Evolutionary conservation across 2,888 invertebrate species (phyloP), one percentile per base, ranked within the genome.

Genomic region (Caenorhabditis sinica): DNA sequence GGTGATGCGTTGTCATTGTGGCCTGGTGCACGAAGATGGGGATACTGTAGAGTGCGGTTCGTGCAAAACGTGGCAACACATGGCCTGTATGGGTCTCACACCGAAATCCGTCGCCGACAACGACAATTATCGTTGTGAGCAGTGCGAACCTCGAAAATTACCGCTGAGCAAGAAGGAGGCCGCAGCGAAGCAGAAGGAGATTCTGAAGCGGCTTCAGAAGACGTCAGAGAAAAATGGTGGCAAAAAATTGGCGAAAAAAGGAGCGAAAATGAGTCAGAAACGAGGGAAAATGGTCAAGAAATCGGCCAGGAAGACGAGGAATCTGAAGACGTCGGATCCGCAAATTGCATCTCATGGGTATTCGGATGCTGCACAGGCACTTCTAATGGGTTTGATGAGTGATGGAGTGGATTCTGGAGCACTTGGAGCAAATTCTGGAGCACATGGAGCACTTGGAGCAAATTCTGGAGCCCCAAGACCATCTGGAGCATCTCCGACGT

Each of bases 71-170:
- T 45, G 45, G 33, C 33, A 33, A 33, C 33, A 33, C 33, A 33
- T 33, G 61, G 61, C 20, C 9, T 63, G 53, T 23, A 53, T 53
- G 53, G 53, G 53, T 53, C 53, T 53, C 23, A 23, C 53, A 53
- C n/a, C 20, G 9, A 53, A 53, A 53, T n/a, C 23, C n/a, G n/a
- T 40, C 11, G 13, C 40, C 9, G 17, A 53, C 9, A 3, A 11
- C 23, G 8, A 20, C 9, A 53, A 20, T 6, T 53, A 53, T 8
- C 23, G 17, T 23, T 53, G 53, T 53, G 53, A 53, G n/a, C n/a
- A 23, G 4, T 53, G 53, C n/a, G 9, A 53, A 8, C 53, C 53
- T 5, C 17, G 53, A 23, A 53, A 53, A 11, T 25, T 53, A 2
- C 53, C 53, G 53, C 9, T 53, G 53, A 53, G 25, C 23, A 53